Percentiles rank a stretch among this genome's conserved stretches.
Conservation (phyloP, 2,888 invertebrate genomes). For the Linnaemya vulpina region DNA sequence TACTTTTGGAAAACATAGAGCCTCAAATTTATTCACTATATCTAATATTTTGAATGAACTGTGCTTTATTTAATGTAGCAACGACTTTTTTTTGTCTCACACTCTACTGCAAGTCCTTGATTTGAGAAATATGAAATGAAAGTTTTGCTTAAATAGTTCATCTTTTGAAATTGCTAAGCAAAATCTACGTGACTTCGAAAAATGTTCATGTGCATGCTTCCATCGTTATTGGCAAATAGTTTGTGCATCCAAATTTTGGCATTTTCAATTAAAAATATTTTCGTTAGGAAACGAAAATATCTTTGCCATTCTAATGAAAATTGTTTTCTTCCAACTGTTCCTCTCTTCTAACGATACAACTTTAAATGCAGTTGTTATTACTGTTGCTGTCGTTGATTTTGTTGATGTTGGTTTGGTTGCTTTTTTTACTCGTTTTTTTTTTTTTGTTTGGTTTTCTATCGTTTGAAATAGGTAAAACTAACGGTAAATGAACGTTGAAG, state of each 20-base stretch:
- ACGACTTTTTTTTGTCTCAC: too few relatives aligned
- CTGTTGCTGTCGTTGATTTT: conserved; percentile 49
- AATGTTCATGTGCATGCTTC: conserved; percentile 30
- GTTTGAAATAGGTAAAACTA: conserved; percentile 36
- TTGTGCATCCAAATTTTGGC: conserved; percentile 55
- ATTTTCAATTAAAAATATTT: conserved; percentile 65
- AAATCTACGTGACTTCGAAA: conserved; percentile 32
- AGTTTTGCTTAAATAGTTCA: not conserved
- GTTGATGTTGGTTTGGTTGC: conserved; percentile 32
- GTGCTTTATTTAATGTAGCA: too few relatives aligned
- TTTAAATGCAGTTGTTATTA: conserved; percentile 48
- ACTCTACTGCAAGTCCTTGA: not conserved
- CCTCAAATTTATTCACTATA: too few relatives aligned
- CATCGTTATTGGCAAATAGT: conserved; percentile 52
- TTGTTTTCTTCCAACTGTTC: conserved; percentile 17
- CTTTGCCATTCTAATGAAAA: conserved; percentile 50
- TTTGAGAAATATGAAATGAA: conserved; percentile 6
- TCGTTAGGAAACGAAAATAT: conserved; percentile 47
- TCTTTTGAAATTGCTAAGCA: not conserved
- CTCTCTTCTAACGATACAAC: conserved; percentile 34
- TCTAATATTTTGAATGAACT: too few relatives aligned
- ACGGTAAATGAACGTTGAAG: conserved; percentile 80
- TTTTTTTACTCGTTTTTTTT: not conserved
- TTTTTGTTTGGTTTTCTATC: not conserved
- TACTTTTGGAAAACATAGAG: too few relatives aligned